A percentile compares a stretch with the other conserved stretches of the same genome.
Conservation (phyloP, 2,113 vertebrate species). For the Alectura lathami region DNA sequence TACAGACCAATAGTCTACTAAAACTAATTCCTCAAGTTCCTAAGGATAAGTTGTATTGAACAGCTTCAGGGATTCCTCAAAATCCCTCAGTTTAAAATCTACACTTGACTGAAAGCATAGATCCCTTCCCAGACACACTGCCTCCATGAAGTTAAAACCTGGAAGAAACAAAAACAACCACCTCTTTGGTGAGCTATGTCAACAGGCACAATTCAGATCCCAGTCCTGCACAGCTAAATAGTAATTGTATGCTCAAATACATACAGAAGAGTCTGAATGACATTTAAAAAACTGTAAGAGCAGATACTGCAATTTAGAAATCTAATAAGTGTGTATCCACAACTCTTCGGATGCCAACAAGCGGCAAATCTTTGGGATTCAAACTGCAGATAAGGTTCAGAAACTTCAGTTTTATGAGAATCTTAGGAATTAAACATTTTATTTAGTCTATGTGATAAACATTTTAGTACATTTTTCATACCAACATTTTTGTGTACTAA, state of each 20-base stretch:
- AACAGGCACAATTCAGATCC: not conserved
- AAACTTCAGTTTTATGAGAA: not conserved
- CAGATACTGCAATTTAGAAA: not conserved
- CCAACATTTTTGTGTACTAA: not conserved
- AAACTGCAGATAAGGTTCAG: not conserved
- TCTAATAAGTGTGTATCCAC: not conserved
- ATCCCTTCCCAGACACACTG: not conserved
- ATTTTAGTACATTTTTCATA: not conserved
- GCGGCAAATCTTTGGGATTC: not conserved
- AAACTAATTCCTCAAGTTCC: not conserved
- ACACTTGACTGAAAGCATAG: not conserved
- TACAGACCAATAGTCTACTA: not conserved
- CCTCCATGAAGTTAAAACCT: not conserved
- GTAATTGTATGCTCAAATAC: not conserved
- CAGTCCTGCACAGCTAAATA: not conserved
- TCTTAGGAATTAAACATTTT: not conserved
- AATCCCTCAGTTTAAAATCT: not conserved
- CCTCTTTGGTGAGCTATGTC: not conserved
- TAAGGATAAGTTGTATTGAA: not conserved
- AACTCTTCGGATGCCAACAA: not conserved
- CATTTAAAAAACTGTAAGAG: not conserved
- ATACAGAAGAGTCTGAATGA: not conserved
- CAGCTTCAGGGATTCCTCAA: not conserved
- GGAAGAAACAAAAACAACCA: not conserved
- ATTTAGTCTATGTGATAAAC: not conserved